These are phyloP conservation scores for Carlito syrichta DNA, from an alignment of 2,113 vertebrate species.

Conservation along the genomic window DNA sequence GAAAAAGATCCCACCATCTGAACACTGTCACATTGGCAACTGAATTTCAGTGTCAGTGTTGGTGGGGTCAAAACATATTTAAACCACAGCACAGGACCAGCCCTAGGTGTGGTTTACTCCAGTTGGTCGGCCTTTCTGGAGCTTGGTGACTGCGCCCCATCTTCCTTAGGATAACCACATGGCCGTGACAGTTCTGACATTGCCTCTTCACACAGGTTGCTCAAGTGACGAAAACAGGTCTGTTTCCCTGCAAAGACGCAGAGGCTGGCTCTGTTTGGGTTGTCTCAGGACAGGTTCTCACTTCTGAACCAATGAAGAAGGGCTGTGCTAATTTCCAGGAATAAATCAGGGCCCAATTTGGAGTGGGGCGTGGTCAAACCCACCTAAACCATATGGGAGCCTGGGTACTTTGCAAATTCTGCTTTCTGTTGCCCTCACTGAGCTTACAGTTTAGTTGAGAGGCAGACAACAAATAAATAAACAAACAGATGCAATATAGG, in stretches of 20 bases:
- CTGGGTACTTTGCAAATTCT: not conserved
- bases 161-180: accelerated
- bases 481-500: not conserved
- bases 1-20: not conserved
- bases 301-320: not conserved
- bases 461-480: not conserved
- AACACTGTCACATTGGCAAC: not conserved
- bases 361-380: not conserved
- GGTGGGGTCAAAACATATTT: not conserved
- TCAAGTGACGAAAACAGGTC: not conserved
- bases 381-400: not conserved
- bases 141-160: not conserved
- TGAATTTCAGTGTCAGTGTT: not conserved
- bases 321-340: not conserved
- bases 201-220: not conserved
- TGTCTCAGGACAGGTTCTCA: not conserved
- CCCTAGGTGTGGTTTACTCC: not conserved
- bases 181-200: not conserved
- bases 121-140: not conserved
- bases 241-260: accelerated
- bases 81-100: no score
- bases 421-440: not conserved
- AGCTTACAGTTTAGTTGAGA: not conserved
- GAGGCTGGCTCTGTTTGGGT: not conserved
- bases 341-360: not conserved